Base-by-base conservation (phyloP, 2,113 vertebrate species). In the Corapipo altera region DNA sequence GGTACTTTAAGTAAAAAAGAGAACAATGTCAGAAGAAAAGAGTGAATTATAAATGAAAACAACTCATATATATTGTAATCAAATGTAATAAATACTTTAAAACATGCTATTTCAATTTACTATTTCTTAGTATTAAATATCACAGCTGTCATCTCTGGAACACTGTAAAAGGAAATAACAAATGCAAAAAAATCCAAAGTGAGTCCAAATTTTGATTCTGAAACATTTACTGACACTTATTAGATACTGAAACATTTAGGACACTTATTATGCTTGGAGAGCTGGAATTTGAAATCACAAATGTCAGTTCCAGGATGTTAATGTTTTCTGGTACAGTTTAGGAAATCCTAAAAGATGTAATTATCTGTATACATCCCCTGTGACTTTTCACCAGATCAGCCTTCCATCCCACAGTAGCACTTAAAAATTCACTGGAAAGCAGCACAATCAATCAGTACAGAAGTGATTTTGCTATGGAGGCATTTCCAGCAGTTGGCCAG, bases 121-220 rank as follows among this genome's bases (percentile, higher is more conserved):
- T 79, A 12, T 52, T 91, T 87, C 35, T 58, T 64, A 65, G 32
- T 28, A 75, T 91, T 82, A 84, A 95, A 85, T 67, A 82, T 52
- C 90, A 72, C 58, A 93, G 73, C 59, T 95, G 77, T 81, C 65
- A 81, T 85, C 32, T 37, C n/a, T 78, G 49, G 65, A 89, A 94
- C 30, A 52, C 2, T 69, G 35, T 15, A 89, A 87, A 95, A 81
- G 9, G 57, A 91, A 91, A 84, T 72, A 92, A 67, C 52, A 67
- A 81, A 74, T 19, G 21, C 21, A 11, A 1, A 4, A 43, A 41
- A 57, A 46, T 54, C 69, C 51, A 81, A 92, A 83, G 6, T 1
- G 1, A 76, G 41, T 70, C 54, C 59, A 64, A 90, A 28, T 39
- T 91, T 72, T 83, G 67, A 91, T 74, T 59, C 8, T 35, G 37